Percentiles rank a stretch among this genome's conserved stretches.
phyloP scores from a whole-genome alignment of 2,888 invertebrate species.

The Rutpela maculata region DNA sequence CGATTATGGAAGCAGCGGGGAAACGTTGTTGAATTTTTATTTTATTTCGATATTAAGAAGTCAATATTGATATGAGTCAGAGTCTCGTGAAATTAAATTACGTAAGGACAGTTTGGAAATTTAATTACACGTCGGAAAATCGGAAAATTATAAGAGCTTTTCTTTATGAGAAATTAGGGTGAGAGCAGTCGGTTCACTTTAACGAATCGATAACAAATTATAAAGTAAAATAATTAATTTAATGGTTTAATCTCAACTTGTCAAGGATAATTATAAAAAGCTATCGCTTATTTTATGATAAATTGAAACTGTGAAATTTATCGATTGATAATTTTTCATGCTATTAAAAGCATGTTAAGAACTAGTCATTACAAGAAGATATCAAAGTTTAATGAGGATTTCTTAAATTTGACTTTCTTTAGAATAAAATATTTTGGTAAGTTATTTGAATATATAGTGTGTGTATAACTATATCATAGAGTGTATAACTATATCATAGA shows the following conservation, averaged over 20 bases:
- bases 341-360: constrained; percentile 15
- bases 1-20: neutral
- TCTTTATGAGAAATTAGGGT: constrained; percentile 49
- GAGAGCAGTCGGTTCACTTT: constrained; percentile 40
- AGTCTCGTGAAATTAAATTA: constrained; percentile 59
- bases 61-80: constrained; percentile 62
- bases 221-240: constrained; percentile 57
- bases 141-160: constrained; percentile 58
- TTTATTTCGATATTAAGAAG: constrained; percentile 48
- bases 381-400: neutral
- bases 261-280: constrained; percentile 49
- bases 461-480: too few species aligned
- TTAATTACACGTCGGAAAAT: constrained; percentile 61
- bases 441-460: too few species aligned
- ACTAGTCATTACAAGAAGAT: constrained; percentile 1
- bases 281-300: constrained; percentile 45
- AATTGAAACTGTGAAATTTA: constrained; percentile 41
- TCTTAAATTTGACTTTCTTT: too few species aligned
- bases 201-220: constrained; percentile 58
- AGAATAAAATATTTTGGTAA: too few species aligned
- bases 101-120: constrained; percentile 61
- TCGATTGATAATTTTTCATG: constrained; percentile 44
- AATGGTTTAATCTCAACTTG: constrained; percentile 53
- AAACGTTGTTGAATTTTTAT: neutral
- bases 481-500: too few species aligned